phyloP scores from a whole-genome alignment of 2,797 vertebrate genomes.

The Oreortyx pictus region DNA sequence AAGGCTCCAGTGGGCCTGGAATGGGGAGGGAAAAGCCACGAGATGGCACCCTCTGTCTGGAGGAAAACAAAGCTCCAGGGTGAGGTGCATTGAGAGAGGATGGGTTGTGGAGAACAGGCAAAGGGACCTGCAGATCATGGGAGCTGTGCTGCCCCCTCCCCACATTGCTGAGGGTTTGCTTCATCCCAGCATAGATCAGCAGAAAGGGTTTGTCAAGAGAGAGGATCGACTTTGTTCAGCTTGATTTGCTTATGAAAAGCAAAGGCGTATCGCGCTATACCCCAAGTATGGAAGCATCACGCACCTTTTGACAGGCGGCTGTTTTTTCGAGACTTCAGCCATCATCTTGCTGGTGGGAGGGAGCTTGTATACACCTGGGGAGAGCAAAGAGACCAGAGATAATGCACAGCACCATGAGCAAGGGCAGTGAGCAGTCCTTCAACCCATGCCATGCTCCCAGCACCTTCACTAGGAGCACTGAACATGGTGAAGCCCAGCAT shows the following conservation, averaged over 20 bases:
- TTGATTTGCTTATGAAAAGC: background rate
- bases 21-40: constrained; percentile 45
- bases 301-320: constrained; percentile 59
- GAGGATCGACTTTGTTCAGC: background rate
- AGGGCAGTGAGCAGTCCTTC: background rate
- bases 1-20: background rate
- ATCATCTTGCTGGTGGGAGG: constrained; percentile 79
- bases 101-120: background rate
- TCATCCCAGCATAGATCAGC: background rate
- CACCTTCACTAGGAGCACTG: fast-evolving
- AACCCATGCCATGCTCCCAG: background rate
- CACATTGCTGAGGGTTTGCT: background rate
- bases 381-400: background rate
- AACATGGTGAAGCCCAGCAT: background rate
- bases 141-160: background rate
- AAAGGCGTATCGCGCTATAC: background rate
- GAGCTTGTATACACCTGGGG: constrained; percentile 78
- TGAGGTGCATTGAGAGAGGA: background rate
- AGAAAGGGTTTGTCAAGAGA: background rate
- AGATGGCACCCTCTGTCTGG: constrained; percentile 59
- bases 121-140: background rate
- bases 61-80: constrained; percentile 11
- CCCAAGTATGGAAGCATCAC: fast-evolving
- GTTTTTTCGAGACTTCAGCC: constrained; percentile 75
- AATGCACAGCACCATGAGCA: background rate